These are phyloP conservation scores for Cryptocephalus moraei DNA, from an alignment of 2,888 invertebrate genomes.

Conservation along the genomic window DNA sequence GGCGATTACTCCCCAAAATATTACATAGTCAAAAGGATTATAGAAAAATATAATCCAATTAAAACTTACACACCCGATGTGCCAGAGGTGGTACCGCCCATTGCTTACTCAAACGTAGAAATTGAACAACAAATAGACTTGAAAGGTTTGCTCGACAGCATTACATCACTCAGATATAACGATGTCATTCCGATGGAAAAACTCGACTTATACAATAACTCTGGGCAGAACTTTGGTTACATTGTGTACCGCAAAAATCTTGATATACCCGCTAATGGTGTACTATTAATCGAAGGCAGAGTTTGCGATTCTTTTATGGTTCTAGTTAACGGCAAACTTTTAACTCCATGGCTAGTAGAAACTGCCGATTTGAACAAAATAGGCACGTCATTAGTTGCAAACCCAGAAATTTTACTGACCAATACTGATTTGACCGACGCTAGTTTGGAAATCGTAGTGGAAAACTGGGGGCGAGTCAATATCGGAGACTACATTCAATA, in stretches of 20 bases:
- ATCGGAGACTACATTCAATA: slow-evolving; percentile 36
- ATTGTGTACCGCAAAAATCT: slow-evolving; percentile 40
- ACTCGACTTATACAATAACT: slow-evolving; percentile 32
- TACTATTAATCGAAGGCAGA: slow-evolving; percentile 31
- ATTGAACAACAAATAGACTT: slow-evolving; percentile 20
- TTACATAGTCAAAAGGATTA: slow-evolving; percentile 51
- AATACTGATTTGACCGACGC: slow-evolving; percentile 17
- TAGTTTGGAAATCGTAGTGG: slow-evolving; percentile 42
- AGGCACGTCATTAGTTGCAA: slow-evolving; percentile 36
- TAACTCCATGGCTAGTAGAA: slow-evolving; percentile 25
- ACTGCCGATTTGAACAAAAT: slow-evolving; percentile 30
- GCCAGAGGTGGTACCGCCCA: slow-evolving; percentile 26
- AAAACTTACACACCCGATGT: slow-evolving; percentile 28
- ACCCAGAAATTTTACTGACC: slow-evolving; percentile 27
- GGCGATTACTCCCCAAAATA: slow-evolving; percentile 86
- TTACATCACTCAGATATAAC: slow-evolving; percentile 7
- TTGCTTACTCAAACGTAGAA: slow-evolving; percentile 27
- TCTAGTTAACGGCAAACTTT: slow-evolving; percentile 36
- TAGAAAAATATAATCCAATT: slow-evolving; percentile 27
- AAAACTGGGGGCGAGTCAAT: slow-evolving; percentile 78
- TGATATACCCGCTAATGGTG: slow-evolving; percentile 22
- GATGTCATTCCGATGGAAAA: slow-evolving; percentile 29
- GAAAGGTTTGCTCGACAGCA: slow-evolving; percentile 13
- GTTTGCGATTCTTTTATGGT: slow-evolving; percentile 44
- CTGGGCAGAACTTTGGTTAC: slow-evolving; percentile 48